phyloP scores from a whole-genome alignment of 1,140 invertebrate species.

The Micrasema minimum region DNA sequence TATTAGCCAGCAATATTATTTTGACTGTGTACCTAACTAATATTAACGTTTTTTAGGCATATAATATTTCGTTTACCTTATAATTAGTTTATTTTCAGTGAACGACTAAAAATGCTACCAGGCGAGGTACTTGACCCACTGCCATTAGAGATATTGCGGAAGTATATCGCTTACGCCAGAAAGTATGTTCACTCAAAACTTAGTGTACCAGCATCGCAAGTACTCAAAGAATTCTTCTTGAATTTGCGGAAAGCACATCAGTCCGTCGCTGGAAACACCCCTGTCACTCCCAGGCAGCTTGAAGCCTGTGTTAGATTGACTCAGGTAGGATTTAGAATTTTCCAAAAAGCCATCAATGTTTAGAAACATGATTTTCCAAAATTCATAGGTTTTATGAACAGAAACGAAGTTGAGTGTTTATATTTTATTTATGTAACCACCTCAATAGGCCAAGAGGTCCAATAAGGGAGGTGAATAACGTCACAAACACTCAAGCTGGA shows the following conservation, averaged over 20 bases:
- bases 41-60: no score
- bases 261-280: conserved; percentile 64
- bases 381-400: no score
- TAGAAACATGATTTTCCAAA: no score
- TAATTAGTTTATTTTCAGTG: conserved; percentile 54
- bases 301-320: conserved; percentile 90
- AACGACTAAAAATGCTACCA: conserved; percentile 71
- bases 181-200: conserved; percentile 89
- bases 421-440: no score
- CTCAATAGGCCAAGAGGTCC: no score
- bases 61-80: no score
- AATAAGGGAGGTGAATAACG: no score
- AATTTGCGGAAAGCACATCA: conserved; percentile 78
- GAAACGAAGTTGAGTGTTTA: no score
- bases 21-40: no score
- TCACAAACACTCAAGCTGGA: no score
- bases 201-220: conserved; percentile 73
- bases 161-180: conserved; percentile 92
- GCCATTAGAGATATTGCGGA: conserved; percentile 80
- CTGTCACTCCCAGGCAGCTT: conserved; percentile 86
- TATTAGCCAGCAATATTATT: no score
- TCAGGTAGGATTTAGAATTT: conserved; percentile 68
- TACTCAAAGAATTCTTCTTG: conserved; percentile 86
- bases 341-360: no score
- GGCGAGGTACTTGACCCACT: conserved; percentile 76